phyloP scores from a whole-genome alignment of 2,113 vertebrate genomes.

The Psittacula cyanocephala region DNA sequence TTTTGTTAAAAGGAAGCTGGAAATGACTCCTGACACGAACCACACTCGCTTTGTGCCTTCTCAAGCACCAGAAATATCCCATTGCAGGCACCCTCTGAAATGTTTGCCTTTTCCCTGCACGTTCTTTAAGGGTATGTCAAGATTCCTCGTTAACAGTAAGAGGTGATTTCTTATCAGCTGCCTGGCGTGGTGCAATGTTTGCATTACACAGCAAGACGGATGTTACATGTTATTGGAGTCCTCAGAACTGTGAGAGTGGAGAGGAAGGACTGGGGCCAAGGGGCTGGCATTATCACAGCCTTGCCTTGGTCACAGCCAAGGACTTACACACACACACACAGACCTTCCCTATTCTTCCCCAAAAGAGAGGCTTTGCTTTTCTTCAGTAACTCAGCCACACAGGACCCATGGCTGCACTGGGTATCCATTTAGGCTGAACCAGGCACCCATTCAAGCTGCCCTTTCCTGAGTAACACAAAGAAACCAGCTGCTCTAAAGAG shows the following conservation, averaged over 20 bases:
- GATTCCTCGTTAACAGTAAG: background rate
- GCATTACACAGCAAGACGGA: background rate
- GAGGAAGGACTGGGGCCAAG: background rate
- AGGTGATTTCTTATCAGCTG: conserved; percentile 12
- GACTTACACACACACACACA: too few relatives aligned
- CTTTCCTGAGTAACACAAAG: background rate
- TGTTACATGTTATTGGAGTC: background rate
- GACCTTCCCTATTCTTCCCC: background rate
- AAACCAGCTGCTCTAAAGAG: background rate
- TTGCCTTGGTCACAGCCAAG: background rate
- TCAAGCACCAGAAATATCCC: background rate
- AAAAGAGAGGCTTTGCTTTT: background rate
- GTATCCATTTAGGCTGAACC: background rate
- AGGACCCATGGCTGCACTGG: background rate
- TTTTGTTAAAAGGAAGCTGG: background rate
- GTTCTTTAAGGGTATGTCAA: background rate
- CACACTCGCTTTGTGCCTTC: background rate
- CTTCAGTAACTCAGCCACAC: background rate
- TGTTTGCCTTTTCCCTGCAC: background rate
- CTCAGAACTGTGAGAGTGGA: background rate
- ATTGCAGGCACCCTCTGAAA: background rate
- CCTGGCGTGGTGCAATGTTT: background rate
- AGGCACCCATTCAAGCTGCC: background rate
- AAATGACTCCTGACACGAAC: background rate
- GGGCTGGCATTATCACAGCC: background rate